Conservation (phyloP, 1,140 invertebrate genomes). For the Drosophila pandora region DNA sequence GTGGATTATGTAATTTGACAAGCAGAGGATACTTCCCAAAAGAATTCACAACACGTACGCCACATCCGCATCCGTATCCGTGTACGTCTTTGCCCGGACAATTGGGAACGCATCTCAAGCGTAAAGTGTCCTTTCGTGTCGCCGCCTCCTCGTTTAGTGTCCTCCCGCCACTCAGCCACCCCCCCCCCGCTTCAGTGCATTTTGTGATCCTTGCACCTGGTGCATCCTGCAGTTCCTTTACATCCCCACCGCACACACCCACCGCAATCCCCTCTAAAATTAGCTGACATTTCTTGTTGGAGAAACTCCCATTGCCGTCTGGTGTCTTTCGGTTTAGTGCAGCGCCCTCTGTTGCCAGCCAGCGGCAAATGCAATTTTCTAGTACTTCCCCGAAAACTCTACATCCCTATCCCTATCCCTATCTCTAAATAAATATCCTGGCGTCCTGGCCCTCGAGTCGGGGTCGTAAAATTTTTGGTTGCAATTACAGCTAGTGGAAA, state of each 20-base stretch:
- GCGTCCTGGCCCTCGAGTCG: slow-evolving; percentile 20
- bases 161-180: slow-evolving; percentile 23
- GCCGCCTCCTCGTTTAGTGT: slow-evolving; percentile 15
- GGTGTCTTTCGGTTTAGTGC: slow-evolving; percentile 64
- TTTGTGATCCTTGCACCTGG: slow-evolving; percentile 77
- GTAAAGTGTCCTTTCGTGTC: slow-evolving; percentile 79
- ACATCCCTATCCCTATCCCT: too few relatives aligned
- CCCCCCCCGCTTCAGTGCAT: slow-evolving; percentile 39
- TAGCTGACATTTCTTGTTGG: slow-evolving; percentile 74
- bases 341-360: slow-evolving; percentile 67
- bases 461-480: slow-evolving; percentile 72
- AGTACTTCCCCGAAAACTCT: slow-evolving; percentile 52
- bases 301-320: slow-evolving; percentile 61
- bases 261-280: slow-evolving; percentile 31
- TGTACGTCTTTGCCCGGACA: slow-evolving; percentile 56
- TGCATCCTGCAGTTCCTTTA: slow-evolving; percentile 15
- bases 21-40: slow-evolving; percentile 35
- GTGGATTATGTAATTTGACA: slow-evolving; percentile 57
- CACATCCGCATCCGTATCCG: slow-evolving; percentile 37
- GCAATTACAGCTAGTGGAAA: slow-evolving; percentile 69
- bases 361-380: slow-evolving; percentile 74
- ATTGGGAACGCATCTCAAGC: slow-evolving; percentile 72
- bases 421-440: not conserved
- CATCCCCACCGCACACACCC: slow-evolving; percentile 4
- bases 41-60: slow-evolving; percentile 71